Percentiles rank a stretch among this genome's conserved stretches.
phyloP scores from a whole-genome alignment of 2,888 invertebrate genomes.

The Ditula angustiorana region DNA sequence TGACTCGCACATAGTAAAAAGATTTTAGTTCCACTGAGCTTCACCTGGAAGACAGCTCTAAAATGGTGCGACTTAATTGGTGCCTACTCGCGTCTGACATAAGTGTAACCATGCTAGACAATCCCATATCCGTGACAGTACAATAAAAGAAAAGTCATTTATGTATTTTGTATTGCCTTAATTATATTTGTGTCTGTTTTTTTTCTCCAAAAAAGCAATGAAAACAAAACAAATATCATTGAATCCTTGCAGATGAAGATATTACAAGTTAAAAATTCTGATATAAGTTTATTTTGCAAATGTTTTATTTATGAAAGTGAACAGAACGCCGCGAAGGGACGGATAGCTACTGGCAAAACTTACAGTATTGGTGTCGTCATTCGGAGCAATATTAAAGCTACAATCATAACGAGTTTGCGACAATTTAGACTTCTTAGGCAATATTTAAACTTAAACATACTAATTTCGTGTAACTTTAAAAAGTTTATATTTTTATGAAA shows the following conservation, averaged over 20 bases:
- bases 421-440: slow-evolving; percentile 33
- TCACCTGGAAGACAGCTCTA: too few relatives aligned
- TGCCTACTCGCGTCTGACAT: too few relatives aligned
- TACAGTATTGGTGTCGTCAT: slow-evolving; percentile 72
- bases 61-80: too few relatives aligned
- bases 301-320: slow-evolving; percentile 42
- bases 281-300: not conserved
- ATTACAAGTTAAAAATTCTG: not conserved
- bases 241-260: not conserved
- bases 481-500: slow-evolving; percentile 49
- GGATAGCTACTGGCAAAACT: slow-evolving; percentile 71
- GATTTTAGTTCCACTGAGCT: too few relatives aligned
- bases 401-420: slow-evolving; percentile 40
- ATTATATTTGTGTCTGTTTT: too few relatives aligned
- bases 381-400: slow-evolving; percentile 56
- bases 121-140: too few relatives aligned
- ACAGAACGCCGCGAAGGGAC: slow-evolving; percentile 71
- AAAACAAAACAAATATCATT: too few relatives aligned
- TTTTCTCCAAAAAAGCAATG: too few relatives aligned
- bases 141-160: too few relatives aligned
- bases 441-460: slow-evolving; percentile 29
- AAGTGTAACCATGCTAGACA: too few relatives aligned
- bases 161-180: too few relatives aligned
- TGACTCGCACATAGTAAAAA: too few relatives aligned
- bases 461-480: slow-evolving; percentile 26